A percentile compares a stretch with the other conserved stretches of the same genome.
phyloP scores from a whole-genome alignment of 2,113 vertebrate species.

The Calyptomena viridis region DNA sequence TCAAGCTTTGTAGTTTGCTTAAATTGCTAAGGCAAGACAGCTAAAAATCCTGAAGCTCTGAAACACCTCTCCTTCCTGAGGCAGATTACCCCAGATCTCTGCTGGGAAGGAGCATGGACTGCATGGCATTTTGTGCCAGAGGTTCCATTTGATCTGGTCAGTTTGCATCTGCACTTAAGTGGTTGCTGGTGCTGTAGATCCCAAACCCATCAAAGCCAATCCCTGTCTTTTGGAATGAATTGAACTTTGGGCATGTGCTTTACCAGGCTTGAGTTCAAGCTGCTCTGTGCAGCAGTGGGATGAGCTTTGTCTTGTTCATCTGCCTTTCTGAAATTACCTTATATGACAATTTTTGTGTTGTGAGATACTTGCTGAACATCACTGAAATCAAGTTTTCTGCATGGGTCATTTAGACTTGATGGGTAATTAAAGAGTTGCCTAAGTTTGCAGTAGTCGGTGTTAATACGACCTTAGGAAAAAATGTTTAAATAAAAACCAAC shows the following conservation, averaged over 20 bases:
- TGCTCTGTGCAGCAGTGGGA: not conserved
- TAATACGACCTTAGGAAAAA: not conserved
- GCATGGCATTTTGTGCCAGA: not conserved
- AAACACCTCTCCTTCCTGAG: not conserved
- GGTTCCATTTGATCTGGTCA: not conserved
- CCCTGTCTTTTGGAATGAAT: not conserved
- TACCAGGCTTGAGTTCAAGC: not conserved
- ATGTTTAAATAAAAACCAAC: conserved; percentile 19
- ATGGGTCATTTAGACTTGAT: not conserved
- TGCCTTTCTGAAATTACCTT: not conserved
- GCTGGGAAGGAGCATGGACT: not conserved
- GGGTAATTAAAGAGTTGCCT: not conserved
- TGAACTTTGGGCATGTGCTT: not conserved
- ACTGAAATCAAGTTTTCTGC: not conserved
- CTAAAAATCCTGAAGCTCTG: not conserved
- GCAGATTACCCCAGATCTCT: not conserved
- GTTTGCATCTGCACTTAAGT: not conserved
- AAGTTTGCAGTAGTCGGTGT: not conserved
- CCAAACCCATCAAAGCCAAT: not conserved
- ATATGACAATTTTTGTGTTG: not conserved
- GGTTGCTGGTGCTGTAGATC: not conserved
- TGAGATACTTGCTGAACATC: not conserved
- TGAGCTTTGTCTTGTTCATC: not conserved
- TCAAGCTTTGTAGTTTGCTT: not conserved
- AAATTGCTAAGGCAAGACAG: not conserved